phyloP scores from a whole-genome alignment of 1,140 invertebrate genomes.

The Drosophila sulfurigaster region DNA sequence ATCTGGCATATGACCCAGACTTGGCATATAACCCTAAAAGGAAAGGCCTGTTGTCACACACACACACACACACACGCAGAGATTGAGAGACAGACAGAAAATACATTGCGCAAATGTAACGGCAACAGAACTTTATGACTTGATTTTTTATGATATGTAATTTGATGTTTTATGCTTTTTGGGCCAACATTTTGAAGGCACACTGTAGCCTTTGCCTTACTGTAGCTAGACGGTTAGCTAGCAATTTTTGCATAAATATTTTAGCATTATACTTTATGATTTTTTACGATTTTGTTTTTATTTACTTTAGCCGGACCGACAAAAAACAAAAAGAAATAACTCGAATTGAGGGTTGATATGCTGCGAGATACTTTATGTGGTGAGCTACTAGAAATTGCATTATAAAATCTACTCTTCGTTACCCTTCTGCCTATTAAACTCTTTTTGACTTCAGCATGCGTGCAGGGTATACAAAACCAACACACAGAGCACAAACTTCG shows the following conservation, averaged over 20 bases:
- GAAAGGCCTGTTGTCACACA: slow-evolving; percentile 2
- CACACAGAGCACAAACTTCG: slow-evolving; percentile 18
- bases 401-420: too few species aligned
- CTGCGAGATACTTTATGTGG: too few species aligned
- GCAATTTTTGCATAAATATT: slow-evolving; percentile 76
- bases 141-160: slow-evolving; percentile 79
- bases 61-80: not conserved
- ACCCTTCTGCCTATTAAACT: not conserved
- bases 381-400: not conserved
- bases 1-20: slow-evolving; percentile 17
- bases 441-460: not conserved
- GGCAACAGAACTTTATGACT: slow-evolving; percentile 68
- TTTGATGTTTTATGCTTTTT: slow-evolving; percentile 72
- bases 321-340: not conserved
- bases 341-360: too few species aligned
- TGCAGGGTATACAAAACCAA: slow-evolving; percentile 34
- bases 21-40: slow-evolving; percentile 3
- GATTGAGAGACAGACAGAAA: slow-evolving; percentile 9
- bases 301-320: slow-evolving; percentile 48
- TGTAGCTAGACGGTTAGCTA: slow-evolving; percentile 66
- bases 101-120: slow-evolving; percentile 43
- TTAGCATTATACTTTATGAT: slow-evolving; percentile 75
- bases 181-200: slow-evolving; percentile 36
- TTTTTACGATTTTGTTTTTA: slow-evolving; percentile 77
- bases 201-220: slow-evolving; percentile 28